These are phyloP conservation scores for Apocheima hispidaria DNA, from an alignment of 2,888 invertebrate species.

Conservation along the genomic window DNA sequence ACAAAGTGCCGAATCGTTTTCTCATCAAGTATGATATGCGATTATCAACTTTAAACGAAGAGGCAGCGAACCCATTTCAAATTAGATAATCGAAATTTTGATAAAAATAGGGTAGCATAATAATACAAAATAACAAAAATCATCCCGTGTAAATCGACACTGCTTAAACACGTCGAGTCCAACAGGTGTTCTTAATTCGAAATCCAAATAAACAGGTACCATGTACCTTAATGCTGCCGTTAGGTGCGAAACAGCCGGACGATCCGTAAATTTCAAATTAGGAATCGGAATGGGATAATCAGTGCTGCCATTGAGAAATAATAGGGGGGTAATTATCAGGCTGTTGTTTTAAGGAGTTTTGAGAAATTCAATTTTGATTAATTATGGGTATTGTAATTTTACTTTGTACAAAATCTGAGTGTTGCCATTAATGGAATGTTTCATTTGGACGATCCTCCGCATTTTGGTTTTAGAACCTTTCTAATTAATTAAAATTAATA, in stretches of 20 bases:
- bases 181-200: constrained; percentile 80
- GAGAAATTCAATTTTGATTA: constrained; percentile 14
- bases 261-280: constrained; percentile 54
- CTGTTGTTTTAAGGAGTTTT: constrained; percentile 21
- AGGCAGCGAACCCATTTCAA: too few species aligned
- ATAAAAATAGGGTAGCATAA: too few species aligned
- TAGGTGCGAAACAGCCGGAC: constrained; percentile 52
- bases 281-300: constrained; percentile 46
- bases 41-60: too few species aligned
- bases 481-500: not conserved
- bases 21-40: too few species aligned
- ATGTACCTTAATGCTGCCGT: constrained; percentile 63
- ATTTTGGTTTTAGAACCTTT: not conserved
- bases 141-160: constrained; percentile 22
- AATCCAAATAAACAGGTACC: constrained; percentile 72
- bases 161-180: constrained; percentile 47
- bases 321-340: constrained; percentile 28
- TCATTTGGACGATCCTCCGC: not conserved
- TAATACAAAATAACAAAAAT: constrained; percentile 9
- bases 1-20: too few species aligned
- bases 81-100: too few species aligned
- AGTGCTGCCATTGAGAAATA: constrained; percentile 43
- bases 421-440: too few species aligned
- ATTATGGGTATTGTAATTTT: constrained; percentile 11
- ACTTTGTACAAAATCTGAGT: not conserved